Percentiles rank a stretch among this genome's conserved stretches.
Evolutionary conservation across 2,888 invertebrate species (phyloP).

Genomic region (Chloromyia formosa): DNA sequence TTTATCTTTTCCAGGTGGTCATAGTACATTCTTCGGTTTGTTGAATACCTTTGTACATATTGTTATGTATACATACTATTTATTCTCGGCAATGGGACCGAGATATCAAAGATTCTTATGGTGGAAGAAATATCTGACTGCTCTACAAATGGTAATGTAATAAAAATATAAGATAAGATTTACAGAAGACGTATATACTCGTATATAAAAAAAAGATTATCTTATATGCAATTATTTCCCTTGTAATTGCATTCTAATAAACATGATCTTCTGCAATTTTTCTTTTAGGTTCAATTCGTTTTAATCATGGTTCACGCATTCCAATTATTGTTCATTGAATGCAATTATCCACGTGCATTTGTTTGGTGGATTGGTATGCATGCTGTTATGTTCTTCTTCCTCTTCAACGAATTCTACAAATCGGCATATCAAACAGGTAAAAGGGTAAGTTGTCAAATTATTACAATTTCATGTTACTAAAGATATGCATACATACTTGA

Average conservation of each 20-base stretch:
- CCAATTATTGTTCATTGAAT: constrained; percentile 89
- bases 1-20: constrained; percentile 73
- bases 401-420: constrained; percentile 94
- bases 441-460: constrained; percentile 55
- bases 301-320: constrained; percentile 91
- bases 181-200: neutral
- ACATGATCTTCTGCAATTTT: neutral
- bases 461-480: too few relatives aligned
- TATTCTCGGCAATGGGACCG: constrained; percentile 91
- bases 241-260: too few relatives aligned
- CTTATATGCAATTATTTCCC: neutral
- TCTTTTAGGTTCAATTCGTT: constrained; percentile 83
- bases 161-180: neutral
- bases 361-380: constrained; percentile 97
- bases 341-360: constrained; percentile 92
- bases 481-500: too few relatives aligned
- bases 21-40: constrained; percentile 94
- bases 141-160: constrained; percentile 82
- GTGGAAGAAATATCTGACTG: constrained; percentile 96
- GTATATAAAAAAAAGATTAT: too few relatives aligned
- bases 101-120: constrained; percentile 85
- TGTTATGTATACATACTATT: constrained; percentile 94
- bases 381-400: constrained; percentile 94
- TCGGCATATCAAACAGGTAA: constrained; percentile 72
- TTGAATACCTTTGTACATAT: constrained; percentile 97